A percentile compares a stretch with the other conserved stretches of the same genome.
Conservation (phyloP, 2,888 invertebrate genomes). For the Tanypteryx hageni region DNA sequence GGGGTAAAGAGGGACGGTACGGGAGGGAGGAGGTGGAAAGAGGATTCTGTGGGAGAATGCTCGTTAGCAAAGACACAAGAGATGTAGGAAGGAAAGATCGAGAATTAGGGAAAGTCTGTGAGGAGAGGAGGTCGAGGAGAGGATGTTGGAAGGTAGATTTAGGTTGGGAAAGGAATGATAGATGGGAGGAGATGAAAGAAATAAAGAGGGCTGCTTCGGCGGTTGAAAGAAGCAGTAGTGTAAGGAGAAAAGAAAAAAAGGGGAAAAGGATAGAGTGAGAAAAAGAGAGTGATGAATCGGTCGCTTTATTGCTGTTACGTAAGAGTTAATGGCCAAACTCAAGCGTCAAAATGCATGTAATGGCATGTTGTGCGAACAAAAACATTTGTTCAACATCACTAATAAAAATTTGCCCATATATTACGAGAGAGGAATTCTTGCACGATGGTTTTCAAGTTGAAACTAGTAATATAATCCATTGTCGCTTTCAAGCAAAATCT, state of each 20-base stretch:
- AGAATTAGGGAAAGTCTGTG: neutral
- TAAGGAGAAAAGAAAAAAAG: neutral
- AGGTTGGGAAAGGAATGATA: neutral
- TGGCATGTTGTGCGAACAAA: no score
- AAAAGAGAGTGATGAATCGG: no score
- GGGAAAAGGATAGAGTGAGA: neutral
- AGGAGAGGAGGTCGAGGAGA: neutral
- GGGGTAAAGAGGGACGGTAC: neutral
- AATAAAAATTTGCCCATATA: no score
- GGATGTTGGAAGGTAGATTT: neutral
- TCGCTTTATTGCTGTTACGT: no score
- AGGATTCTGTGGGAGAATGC: neutral
- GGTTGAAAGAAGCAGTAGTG: neutral
- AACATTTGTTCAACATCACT: no score
- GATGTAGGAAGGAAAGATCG: neutral
- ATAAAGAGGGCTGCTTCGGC: neutral
- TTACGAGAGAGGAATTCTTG: no score
- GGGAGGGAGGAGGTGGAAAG: neutral
- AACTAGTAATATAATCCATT: no score
- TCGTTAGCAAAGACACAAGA: neutral
- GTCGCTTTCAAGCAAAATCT: no score
- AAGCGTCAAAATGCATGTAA: no score
- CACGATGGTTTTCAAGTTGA: no score
- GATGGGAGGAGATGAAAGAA: conserved; percentile 4
- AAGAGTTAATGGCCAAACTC: no score